A percentile compares a stretch with the other conserved stretches of the same genome.
phyloP scores from a whole-genome alignment of 2,888 invertebrate genomes.

The Heliconius hortense region DNA sequence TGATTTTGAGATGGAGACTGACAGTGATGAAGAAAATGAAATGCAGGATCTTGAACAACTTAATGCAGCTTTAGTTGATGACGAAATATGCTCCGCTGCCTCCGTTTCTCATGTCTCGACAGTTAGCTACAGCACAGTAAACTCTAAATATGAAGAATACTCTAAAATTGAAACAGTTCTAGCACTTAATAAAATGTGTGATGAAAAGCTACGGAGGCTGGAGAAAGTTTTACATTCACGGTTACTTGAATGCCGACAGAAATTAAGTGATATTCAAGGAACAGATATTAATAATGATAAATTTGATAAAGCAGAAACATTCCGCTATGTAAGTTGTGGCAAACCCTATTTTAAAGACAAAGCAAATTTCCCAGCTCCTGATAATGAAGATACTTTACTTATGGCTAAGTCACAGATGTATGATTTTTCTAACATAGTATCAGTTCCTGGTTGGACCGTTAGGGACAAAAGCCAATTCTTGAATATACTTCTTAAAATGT shows the following conservation, averaged over 20 bases:
- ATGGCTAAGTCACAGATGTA: constrained; percentile 63
- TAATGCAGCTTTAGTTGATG: constrained; percentile 49
- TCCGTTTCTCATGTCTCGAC: constrained; percentile 39
- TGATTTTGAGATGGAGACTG: constrained; percentile 47
- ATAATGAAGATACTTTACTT: constrained; percentile 83
- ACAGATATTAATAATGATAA: constrained; percentile 40
- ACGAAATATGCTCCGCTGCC: constrained; percentile 44
- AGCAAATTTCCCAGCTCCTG: constrained; percentile 73
- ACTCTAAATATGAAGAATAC: constrained; percentile 43
- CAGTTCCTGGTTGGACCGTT: constrained; percentile 79
- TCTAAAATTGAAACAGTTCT: constrained; percentile 57
- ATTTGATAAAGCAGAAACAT: constrained; percentile 46
- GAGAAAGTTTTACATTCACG: constrained; percentile 57
- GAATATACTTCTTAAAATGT: constrained; percentile 69
- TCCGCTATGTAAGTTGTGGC: constrained; percentile 69
- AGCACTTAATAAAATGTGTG: constrained; percentile 64
- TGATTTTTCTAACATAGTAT: constrained; percentile 72
- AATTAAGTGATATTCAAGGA: constrained; percentile 50
- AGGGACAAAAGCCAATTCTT: constrained; percentile 81
- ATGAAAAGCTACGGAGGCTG: constrained; percentile 59
- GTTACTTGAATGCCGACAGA: constrained; percentile 62
- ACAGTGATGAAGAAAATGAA: constrained; percentile 54
- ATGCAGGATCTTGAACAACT: constrained; percentile 52
- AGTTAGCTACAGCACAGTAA: constrained; percentile 33
- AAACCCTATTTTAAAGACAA: constrained; percentile 79